Conservation (phyloP, 2,888 invertebrate species). For the Hololepta plana region DNA sequence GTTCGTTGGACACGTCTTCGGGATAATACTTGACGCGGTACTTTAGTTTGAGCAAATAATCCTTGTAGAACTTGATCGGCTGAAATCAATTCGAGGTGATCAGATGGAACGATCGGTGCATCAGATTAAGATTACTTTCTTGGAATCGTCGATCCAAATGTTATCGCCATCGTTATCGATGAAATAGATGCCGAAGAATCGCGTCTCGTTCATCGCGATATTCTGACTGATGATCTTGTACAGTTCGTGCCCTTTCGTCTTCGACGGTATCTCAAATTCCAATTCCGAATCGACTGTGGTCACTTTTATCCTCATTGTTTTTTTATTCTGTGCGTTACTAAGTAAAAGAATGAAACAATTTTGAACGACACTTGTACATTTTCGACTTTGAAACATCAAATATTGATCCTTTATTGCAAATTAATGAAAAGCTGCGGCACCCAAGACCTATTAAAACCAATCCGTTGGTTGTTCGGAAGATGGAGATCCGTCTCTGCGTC, state of each 20-base stretch:
- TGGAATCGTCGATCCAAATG: constrained; percentile 23
- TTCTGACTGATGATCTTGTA: constrained; percentile 21
- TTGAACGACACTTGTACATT: too few relatives aligned
- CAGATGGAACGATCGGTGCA: too few relatives aligned
- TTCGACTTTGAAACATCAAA: too few relatives aligned
- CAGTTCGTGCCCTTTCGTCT: constrained; percentile 17
- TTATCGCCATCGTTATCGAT: constrained; percentile 15
- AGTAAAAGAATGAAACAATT: too few relatives aligned
- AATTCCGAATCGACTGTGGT: constrained; percentile 20
- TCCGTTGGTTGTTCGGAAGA: too few relatives aligned
- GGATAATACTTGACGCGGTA: constrained; percentile 96
- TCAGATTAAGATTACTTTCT: constrained; percentile 19
- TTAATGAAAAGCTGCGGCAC: too few relatives aligned
- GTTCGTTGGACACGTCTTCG: constrained; percentile 94
- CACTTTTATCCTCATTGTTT: too few relatives aligned
- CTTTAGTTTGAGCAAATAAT: constrained; percentile 11
- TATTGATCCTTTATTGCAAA: too few relatives aligned
- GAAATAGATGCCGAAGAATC: constrained; percentile 24
- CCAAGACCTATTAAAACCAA: too few relatives aligned
- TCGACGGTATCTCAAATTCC: constrained; percentile 18
- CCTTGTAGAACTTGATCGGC: constrained; percentile 1
- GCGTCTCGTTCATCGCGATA: constrained; percentile 21
- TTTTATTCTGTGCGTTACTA: too few relatives aligned
- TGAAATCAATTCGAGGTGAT: constrained; percentile 1
- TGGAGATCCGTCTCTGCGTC: too few relatives aligned